These are phyloP conservation scores for Ophioderma brevispina DNA, from an alignment of 35 echinoderm and acorn worm genomes.

Conservation along the genomic window DNA sequence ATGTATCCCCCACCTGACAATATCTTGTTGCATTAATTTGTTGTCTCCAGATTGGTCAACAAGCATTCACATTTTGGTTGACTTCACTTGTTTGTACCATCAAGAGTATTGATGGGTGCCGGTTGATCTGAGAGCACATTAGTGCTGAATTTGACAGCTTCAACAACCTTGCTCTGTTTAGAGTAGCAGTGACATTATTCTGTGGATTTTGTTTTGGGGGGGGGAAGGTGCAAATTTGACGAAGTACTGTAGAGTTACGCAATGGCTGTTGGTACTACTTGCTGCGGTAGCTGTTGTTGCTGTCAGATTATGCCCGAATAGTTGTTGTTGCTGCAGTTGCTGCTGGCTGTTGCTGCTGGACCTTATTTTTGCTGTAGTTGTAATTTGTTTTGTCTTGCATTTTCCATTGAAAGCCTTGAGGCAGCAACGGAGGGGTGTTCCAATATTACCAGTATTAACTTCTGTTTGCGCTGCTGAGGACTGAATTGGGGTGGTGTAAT, in stretches of 20 bases:
- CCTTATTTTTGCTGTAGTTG: too few species aligned
- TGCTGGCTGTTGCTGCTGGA: not conserved
- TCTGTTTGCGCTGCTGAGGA: constrained; percentile 20
- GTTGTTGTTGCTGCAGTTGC: too few species aligned
- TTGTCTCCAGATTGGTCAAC: not conserved
- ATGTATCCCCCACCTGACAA: not conserved
- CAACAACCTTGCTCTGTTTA: not conserved
- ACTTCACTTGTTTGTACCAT: not conserved
- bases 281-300: not conserved
- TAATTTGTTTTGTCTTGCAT: not conserved
- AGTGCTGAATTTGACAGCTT: not conserved
- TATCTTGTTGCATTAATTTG: not conserved
- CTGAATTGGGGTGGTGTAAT: not conserved
- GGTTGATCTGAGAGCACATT: not conserved
- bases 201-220: too few species aligned
- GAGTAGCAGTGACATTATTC: too few species aligned
- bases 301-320: too few species aligned
- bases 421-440: not conserved
- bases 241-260: not conserved
- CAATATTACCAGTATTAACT: not conserved
- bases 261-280: constrained; percentile 20
- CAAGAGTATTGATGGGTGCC: not conserved
- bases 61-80: too few species aligned
- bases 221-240: not conserved
- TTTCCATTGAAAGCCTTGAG: not conserved